These are phyloP conservation scores for Enteromius afrohamiltoni DNA, from an alignment of 2,797 vertebrate genomes.

Conservation along the genomic window DNA sequence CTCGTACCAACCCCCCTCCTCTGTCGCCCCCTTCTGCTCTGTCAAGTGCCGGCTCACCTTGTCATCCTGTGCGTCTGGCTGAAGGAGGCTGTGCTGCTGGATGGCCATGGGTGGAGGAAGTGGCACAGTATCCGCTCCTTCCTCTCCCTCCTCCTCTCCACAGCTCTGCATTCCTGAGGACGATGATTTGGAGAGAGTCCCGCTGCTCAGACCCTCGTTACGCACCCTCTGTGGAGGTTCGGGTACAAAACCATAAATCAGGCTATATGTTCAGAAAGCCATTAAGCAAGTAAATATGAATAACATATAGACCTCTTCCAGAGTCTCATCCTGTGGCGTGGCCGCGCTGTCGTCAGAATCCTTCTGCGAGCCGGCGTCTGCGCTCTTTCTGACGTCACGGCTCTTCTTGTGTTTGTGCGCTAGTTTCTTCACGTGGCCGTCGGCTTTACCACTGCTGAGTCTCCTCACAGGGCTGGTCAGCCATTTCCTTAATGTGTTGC, in stretches of 20 bases:
- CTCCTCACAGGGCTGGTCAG: conserved; percentile 96
- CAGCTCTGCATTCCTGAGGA: conserved; percentile 99
- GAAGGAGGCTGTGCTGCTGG: conserved; percentile 97
- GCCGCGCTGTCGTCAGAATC: conserved; percentile 97
- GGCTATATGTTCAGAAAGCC: background rate
- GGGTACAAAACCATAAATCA: background rate
- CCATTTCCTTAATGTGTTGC: conserved; percentile 97
- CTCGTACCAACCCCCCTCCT: background rate
- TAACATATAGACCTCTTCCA: conserved; percentile 86
- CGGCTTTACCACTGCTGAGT: conserved; percentile 96
- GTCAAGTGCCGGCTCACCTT: conserved; percentile 81
- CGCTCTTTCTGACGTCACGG: conserved; percentile 92
- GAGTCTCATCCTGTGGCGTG: conserved; percentile 94
- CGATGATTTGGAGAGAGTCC: conserved; percentile 96
- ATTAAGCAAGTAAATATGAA: background rate
- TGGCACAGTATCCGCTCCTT: conserved; percentile 91
- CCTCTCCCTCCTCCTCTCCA: conserved; percentile 97
- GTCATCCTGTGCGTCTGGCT: conserved; percentile 96
- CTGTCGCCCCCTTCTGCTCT: conserved; percentile 25
- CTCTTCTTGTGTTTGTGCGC: conserved; percentile 98
- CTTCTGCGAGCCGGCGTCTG: conserved; percentile 90
- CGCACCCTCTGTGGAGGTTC: conserved; percentile 85
- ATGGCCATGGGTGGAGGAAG: conserved; percentile 99
- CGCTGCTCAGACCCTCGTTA: conserved; percentile 96
- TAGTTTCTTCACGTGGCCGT: conserved; percentile 96